These are phyloP conservation scores for Caenorhabditis latens DNA, from an alignment of 1,140 invertebrate species.

Conservation along the genomic window DNA sequence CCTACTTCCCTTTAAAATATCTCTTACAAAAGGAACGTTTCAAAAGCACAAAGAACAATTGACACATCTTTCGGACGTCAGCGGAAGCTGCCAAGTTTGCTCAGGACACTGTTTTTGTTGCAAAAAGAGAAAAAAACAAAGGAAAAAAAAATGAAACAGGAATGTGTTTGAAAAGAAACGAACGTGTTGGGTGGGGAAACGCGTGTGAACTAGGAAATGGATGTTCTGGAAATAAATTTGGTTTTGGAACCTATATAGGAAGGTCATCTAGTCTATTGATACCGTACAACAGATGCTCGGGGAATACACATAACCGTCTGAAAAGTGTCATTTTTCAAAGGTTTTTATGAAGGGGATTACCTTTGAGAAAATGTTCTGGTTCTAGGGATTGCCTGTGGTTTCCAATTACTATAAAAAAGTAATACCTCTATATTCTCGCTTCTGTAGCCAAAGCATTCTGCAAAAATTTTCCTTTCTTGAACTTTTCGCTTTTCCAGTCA, in stretches of 20 bases:
- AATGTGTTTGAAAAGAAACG: constrained; percentile 12
- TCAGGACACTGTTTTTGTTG: constrained; percentile 44
- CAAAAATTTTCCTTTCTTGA: neutral
- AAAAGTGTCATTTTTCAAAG: too few relatives aligned
- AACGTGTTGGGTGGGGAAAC: neutral
- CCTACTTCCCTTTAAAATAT: neutral
- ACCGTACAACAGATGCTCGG: too few relatives aligned
- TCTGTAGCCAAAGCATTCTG: too few relatives aligned
- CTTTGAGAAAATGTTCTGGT: too few relatives aligned
- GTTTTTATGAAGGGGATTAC: too few relatives aligned
- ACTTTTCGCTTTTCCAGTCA: neutral
- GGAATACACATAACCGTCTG: too few relatives aligned
- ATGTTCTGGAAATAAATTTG: too few relatives aligned
- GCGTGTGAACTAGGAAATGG: neutral
- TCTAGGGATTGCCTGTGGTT: too few relatives aligned
- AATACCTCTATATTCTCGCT: too few relatives aligned
- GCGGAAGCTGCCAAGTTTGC: constrained; percentile 18
- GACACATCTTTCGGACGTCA: constrained; percentile 33
- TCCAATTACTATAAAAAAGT: too few relatives aligned
- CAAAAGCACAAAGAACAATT: constrained; percentile 31
- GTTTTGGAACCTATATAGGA: too few relatives aligned
- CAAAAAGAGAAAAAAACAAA: constrained; percentile 1
- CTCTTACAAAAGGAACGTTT: neutral
- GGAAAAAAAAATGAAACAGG: neutral
- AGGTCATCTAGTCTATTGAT: too few relatives aligned